Conservation (phyloP, 2,888 invertebrate species). For the Parnassius orleans region DNA sequence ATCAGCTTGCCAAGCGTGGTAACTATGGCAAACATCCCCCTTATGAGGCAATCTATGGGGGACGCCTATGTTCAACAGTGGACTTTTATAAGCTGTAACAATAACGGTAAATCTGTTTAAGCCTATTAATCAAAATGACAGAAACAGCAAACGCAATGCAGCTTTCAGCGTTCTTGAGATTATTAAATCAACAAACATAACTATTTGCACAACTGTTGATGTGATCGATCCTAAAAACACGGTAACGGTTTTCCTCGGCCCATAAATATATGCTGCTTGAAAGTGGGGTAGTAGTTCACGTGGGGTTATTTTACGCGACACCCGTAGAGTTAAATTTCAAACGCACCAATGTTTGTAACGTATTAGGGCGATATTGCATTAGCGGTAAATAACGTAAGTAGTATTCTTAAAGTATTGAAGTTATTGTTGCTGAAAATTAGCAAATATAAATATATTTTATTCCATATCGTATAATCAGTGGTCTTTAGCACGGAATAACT, state of each 20-base stretch:
- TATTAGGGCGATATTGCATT: conserved; percentile 24
- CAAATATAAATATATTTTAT: too few species aligned
- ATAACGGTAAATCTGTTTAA: conserved; percentile 26
- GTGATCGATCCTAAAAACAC: conserved; percentile 64
- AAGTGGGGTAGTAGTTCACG: conserved; percentile 69
- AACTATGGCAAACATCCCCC: too few species aligned
- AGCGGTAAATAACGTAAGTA: conserved; percentile 6
- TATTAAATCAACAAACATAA: conserved; percentile 58
- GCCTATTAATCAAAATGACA: conserved; percentile 55
- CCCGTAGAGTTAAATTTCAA: conserved; percentile 70
- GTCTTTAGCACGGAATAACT: too few species aligned
- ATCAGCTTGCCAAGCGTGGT: too few species aligned
- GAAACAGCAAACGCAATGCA: conserved; percentile 53
- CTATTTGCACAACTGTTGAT: conserved; percentile 78
- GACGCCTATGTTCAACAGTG: too few species aligned
- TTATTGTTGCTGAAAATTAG: too few species aligned
- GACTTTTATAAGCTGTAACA: too few species aligned
- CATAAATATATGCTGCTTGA: conserved; percentile 64
- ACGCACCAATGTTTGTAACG: conserved; percentile 34
- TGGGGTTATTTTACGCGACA: conserved; percentile 60
- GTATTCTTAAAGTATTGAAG: not conserved
- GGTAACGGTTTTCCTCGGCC: conserved; percentile 76
- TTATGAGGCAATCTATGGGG: too few species aligned
- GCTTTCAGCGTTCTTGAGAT: conserved; percentile 60
- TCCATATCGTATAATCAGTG: too few species aligned